These are phyloP conservation scores for Micoletzkya japonica DNA, from an alignment of 2,888 invertebrate genomes.

Conservation along the genomic window DNA sequence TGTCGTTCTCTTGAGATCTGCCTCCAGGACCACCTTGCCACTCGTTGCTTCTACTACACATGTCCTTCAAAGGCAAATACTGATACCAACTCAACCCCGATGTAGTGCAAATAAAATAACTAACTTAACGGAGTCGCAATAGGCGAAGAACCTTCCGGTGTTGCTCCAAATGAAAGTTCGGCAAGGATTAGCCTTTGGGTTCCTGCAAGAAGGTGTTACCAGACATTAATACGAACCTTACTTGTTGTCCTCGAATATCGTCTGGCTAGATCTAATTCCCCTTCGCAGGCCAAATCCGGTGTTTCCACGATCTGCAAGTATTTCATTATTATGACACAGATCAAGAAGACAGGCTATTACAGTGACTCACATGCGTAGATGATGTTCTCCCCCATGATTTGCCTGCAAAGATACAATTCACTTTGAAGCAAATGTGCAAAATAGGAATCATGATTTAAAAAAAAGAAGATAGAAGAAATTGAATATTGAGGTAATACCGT, in stretches of 20 bases:
- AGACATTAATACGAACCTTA: constrained; percentile 17
- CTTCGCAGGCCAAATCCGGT: constrained; percentile 48
- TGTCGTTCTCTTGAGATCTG: constrained; percentile 51
- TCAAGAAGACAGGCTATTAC: constrained; percentile 4
- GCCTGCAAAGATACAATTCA: constrained; percentile 16
- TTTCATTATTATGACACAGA: neutral
- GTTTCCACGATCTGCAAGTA: constrained; percentile 47
- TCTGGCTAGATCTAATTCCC: constrained; percentile 41
- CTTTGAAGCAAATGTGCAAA: too few species aligned
- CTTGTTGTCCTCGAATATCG: constrained; percentile 43
- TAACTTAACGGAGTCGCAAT: constrained; percentile 55
- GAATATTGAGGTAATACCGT: too few species aligned
- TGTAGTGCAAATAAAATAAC: constrained; percentile 15
- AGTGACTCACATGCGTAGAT: constrained; percentile 42
- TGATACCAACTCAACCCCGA: neutral
- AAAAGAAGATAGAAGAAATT: too few species aligned
- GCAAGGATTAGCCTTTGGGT: constrained; percentile 47
- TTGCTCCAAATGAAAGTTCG: constrained; percentile 57
- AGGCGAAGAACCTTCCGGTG: constrained; percentile 56
- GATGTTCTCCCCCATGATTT: constrained; percentile 50
- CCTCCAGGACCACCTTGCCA: constrained; percentile 43
- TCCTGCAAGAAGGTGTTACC: constrained; percentile 34
- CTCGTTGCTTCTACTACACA: constrained; percentile 52
- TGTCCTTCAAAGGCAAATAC: constrained; percentile 44
- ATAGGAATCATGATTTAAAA: too few species aligned